A percentile compares a stretch with the other conserved stretches of the same genome.
Conservation (phyloP, 2,888 invertebrate genomes). For the Trichopoda pennipes region DNA sequence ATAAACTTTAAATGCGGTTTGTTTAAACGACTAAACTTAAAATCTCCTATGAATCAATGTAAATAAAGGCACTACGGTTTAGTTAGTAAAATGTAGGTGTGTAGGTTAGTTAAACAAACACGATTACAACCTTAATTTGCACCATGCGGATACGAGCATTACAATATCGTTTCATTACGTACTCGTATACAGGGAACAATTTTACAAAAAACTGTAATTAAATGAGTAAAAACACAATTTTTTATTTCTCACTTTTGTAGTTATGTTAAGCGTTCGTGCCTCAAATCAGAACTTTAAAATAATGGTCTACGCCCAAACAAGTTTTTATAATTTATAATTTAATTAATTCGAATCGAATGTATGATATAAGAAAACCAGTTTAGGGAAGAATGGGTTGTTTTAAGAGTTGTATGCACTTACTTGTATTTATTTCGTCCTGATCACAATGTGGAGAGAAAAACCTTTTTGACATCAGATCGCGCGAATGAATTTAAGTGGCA, state of each 20-base stretch:
- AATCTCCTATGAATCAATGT: slow-evolving; percentile 27
- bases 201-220: slow-evolving; percentile 11
- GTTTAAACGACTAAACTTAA: not conserved
- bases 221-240: slow-evolving; percentile 25
- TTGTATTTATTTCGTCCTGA: too few species aligned
- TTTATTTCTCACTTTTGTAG: not conserved
- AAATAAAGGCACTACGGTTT: not conserved
- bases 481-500: too few species aligned
- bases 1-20: slow-evolving; percentile 23
- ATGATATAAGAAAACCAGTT: too few species aligned
- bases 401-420: too few species aligned
- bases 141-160: too few species aligned
- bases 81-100: not conserved
- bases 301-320: not conserved
- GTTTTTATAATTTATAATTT: too few species aligned
- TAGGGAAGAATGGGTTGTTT: too few species aligned
- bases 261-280: slow-evolving; percentile 11
- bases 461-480: too few species aligned
- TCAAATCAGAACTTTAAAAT: slow-evolving; percentile 29
- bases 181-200: not conserved
- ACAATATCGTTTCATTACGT: not conserved
- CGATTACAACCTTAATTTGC: too few species aligned
- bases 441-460: too few species aligned
- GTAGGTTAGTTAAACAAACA: not conserved
- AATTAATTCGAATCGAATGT: too few species aligned